A percentile compares a stretch with the other conserved stretches of the same genome.
Evolutionary conservation across 2,797 vertebrate genomes (phyloP).

Genomic region (Thamnophis elegans): DNA sequence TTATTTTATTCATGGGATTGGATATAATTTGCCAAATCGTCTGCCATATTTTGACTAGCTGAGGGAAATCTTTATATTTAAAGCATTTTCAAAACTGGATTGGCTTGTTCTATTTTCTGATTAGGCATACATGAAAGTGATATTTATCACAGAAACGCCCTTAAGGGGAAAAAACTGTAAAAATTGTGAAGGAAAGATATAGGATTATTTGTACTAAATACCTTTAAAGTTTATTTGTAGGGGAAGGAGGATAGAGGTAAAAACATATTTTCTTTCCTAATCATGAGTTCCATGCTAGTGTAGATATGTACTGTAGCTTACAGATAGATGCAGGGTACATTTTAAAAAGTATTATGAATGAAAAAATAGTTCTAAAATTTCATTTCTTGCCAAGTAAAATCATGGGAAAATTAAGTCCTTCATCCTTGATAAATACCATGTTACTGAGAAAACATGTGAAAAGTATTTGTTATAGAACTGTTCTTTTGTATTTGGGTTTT

Average conservation of each 20-base stretch:
- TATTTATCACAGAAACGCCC: neutral
- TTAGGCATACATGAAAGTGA: neutral
- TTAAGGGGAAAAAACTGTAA: neutral
- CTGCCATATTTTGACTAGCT: neutral
- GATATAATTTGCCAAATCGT: neutral
- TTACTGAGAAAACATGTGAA: neutral
- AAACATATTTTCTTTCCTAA: neutral
- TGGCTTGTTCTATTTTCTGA: neutral
- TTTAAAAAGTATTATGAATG: neutral
- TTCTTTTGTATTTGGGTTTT: neutral
- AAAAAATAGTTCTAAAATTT: neutral
- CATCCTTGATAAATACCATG: neutral
- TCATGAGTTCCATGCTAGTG: neutral
- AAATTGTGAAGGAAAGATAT: neutral
- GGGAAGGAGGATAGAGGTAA: neutral
- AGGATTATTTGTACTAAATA: neutral
- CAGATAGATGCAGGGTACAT: neutral
- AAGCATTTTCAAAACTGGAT: neutral
- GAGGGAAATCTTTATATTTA: neutral
- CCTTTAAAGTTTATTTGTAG: neutral
- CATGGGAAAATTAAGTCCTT: neutral
- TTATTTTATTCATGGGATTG: neutral
- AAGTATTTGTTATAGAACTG: neutral
- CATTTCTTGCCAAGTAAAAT: neutral
- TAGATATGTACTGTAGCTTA: neutral